Evolutionary conservation across 2,797 vertebrate species (phyloP).

Genomic region (Pangasius sanitwongsei): DNA sequence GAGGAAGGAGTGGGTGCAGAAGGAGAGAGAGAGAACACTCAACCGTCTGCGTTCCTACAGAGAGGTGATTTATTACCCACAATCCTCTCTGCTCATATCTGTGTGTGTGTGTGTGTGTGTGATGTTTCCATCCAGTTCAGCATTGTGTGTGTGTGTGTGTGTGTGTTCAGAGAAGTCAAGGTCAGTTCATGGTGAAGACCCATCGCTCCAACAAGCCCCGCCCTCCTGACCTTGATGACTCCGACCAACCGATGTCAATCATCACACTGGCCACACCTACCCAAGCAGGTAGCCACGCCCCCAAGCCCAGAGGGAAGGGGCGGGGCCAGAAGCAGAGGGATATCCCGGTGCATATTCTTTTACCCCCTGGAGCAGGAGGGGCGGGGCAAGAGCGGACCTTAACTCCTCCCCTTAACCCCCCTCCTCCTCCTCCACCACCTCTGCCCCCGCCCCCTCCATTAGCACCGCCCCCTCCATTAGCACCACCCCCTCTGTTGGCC

Average conservation of each 20-base stretch:
- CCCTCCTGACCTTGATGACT: neutral
- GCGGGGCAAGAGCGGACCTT: neutral
- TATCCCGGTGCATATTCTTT: slow-evolving; percentile 72
- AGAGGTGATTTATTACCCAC: slow-evolving; percentile 75
- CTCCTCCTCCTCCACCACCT: slow-evolving; percentile 27
- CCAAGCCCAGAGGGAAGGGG: slow-evolving; percentile 52
- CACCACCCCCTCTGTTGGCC: slow-evolving; percentile 57
- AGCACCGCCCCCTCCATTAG: slow-evolving; percentile 40
- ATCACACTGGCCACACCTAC: slow-evolving; percentile 57
- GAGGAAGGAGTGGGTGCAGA: slow-evolving; percentile 89
- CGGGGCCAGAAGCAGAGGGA: slow-evolving; percentile 62
- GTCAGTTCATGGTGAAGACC: slow-evolving; percentile 77
- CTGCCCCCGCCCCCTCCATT: slow-evolving; percentile 33
- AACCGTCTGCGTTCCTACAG: slow-evolving; percentile 88
- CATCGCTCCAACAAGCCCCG: slow-evolving; percentile 65
- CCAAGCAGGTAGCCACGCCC: slow-evolving; percentile 52
- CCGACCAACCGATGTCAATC: slow-evolving; percentile 64
- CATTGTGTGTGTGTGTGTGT: slow-evolving; percentile 18
- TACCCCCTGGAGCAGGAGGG: slow-evolving; percentile 53
- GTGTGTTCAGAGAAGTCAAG: slow-evolving; percentile 74
- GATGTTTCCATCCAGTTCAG: no score
- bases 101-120: slow-evolving; percentile 3
- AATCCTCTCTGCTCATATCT: neutral
- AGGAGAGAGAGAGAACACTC: slow-evolving; percentile 90
- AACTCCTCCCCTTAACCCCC: slow-evolving; percentile 29